Base-by-base conservation (phyloP, 2,888 invertebrate genomes). In the Tolmerus cingulatus region DNA sequence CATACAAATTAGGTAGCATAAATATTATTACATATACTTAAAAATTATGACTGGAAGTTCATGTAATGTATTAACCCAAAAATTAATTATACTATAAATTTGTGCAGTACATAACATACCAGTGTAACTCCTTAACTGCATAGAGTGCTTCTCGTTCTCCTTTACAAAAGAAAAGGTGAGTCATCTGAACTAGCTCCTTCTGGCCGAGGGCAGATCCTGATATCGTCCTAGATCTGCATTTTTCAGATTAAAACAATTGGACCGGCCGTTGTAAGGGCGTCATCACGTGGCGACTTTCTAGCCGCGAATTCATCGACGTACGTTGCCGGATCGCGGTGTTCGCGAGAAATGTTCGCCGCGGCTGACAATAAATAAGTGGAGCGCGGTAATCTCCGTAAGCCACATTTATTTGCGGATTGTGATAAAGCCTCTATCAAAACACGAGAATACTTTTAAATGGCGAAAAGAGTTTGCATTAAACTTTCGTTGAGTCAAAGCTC, bases 321-420 rank as follows among this genome's bases (percentile, higher is more conserved):
- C 27, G 66, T 66, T 23, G 66, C 66, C 66, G 27, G 23, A 23
- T 12, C 23, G 23, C 66, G 23, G 19, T 66, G 66, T 66, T 27
- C 66, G 9, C 23, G 0, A 66, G 66, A 66, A 66, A 66, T 66
- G 66, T 66, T 66, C 66, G 27, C 12, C 27, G 9, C 37, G 78
- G 78, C 78, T 78, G 78, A 51, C 81, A 81, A 81, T 81, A 81
- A 81, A 81, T 81, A 81, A 81, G 51, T 81, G 81, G 16, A 51
- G 0, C 51, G 30, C 14, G 51, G 30, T 81, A 81, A 81, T 81
- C 81, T 81, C 81, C 51, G 81, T 55, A 81, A 55, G 81, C 51
- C 81, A 81, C 81, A 81, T 81, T 81, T 81, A 81, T 81, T 81
- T 81, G 81, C 55, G 14, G 55, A 14, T 30, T 51, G 23, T 81